Evolutionary conservation across 2,113 vertebrate genomes (phyloP), one percentile per base, ranked within the genome.

Genomic region (Tenrec ecaudatus): DNA sequence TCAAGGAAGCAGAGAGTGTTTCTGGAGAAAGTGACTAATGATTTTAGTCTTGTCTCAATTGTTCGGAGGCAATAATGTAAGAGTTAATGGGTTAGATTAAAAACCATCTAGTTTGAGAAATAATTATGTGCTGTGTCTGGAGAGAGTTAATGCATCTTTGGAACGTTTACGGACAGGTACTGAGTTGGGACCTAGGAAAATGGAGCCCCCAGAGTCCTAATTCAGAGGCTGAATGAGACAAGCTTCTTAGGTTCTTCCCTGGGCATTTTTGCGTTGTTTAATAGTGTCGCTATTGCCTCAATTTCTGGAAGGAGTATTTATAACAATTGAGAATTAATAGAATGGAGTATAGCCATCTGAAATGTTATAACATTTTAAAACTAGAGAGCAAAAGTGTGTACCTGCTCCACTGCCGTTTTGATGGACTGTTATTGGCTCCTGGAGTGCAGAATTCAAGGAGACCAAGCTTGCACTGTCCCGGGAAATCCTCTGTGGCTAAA

Each of bases 41-140:
- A 68, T 85, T 87, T 94, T 60, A 88, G 57, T 53, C 60, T 93
- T 60, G 17, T 89, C 20, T 84, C 75, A 81, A 33, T 85, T 53
- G 36, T 69, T 78, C 57, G 36, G n/a, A 82, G 36, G 69, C 31
- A 53, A 40, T 85, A 27, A 23, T 53, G 31, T 60, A 29, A 75
- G 33, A 58, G 6, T 57, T 83, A 33, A 84, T 76, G 57, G 40
- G 25, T 40, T 64, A 25, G 36, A n/a, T 19, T 92, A 23, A 31
- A 89, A 91, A 81, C 82, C 38, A 69, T 53, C 14, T 43, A n/a
- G n/a, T 31, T 15, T 92, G 38, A 87, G 53, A 90, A 95, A 57
- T 47, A 87, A 80, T 68, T 83, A 58, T 79, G 64, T 31, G 53
- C n/a, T 90, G 17, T 23, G 19, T 2, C 22, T 58, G 14, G 73